A percentile compares a stretch with the other conserved stretches of the same genome.
Evolutionary conservation across 2,113 vertebrate genomes (phyloP).

Genomic region (Larimichthys polyactis): DNA sequence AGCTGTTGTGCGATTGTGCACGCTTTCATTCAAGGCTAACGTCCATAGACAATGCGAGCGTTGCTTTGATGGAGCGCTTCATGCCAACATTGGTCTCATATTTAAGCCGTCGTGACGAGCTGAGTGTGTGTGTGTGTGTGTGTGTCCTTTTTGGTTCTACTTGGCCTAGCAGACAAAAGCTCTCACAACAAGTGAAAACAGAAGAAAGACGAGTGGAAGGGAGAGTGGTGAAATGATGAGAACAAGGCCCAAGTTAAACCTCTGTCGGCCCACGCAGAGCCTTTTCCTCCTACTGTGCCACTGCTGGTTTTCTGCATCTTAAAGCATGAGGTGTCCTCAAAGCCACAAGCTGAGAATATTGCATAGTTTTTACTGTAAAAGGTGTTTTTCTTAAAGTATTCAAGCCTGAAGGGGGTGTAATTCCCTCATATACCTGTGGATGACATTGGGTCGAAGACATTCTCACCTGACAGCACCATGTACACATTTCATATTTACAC

Average conservation of each 20-base stretch:
- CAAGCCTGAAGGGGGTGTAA: background rate
- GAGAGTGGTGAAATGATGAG: constrained; percentile 49
- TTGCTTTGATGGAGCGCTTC: constrained; percentile 44
- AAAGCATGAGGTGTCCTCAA: background rate
- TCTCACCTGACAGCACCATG: background rate
- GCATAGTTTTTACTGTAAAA: background rate
- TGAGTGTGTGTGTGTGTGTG: background rate
- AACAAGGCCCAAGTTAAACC: constrained; percentile 49
- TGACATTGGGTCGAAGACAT: background rate
- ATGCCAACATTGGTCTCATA: constrained; percentile 22
- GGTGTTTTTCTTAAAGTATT: background rate
- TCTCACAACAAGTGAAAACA: constrained; percentile 42
- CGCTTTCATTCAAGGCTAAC: constrained; percentile 40
- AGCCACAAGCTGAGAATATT: background rate
- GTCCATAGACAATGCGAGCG: background rate
- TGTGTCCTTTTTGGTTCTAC: background rate
- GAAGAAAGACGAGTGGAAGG: constrained; percentile 13
- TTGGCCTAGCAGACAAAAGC: constrained; percentile 30
- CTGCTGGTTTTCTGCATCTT: background rate
- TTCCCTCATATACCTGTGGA: background rate
- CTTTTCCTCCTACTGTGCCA: background rate
- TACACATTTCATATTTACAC: background rate
- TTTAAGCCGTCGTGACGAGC: constrained; percentile 41
- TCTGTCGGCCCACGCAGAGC: constrained; percentile 1
- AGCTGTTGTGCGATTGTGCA: constrained; percentile 23